These are phyloP conservation scores for Planococcus citri DNA, from an alignment of 1,140 invertebrate genomes.

Conservation along the genomic window DNA sequence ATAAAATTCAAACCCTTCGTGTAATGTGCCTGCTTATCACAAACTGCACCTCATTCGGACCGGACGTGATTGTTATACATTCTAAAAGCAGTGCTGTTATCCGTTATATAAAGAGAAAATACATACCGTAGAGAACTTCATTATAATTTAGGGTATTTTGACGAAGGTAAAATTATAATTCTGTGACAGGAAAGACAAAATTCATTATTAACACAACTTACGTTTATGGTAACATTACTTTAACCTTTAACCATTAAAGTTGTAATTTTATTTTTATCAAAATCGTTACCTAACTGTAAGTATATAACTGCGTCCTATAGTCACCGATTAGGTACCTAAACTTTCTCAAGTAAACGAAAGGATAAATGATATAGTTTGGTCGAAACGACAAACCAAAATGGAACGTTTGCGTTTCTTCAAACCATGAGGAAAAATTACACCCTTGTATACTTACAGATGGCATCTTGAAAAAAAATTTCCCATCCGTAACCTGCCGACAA, in stretches of 20 bases:
- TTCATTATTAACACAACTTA: neutral
- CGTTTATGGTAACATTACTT: neutral
- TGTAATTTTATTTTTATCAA: neutral
- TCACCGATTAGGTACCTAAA: too few species aligned
- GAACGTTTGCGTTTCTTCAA: too few species aligned
- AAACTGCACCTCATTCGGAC: neutral
- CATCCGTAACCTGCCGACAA: too few species aligned
- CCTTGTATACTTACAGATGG: too few species aligned
- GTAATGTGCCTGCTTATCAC: neutral
- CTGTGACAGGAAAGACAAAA: slow-evolving; percentile 6
- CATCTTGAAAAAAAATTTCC: too few species aligned
- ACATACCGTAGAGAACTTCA: neutral
- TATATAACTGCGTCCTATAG: too few species aligned
- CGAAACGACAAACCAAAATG: too few species aligned
- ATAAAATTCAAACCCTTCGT: slow-evolving; percentile 5
- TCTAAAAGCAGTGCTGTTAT: neutral
- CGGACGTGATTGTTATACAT: slow-evolving; percentile 6
- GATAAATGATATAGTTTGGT: too few species aligned
- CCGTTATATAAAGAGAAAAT: neutral
- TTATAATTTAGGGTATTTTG: slow-evolving; percentile 6
- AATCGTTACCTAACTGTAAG: neutral
- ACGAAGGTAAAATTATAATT: slow-evolving; percentile 1
- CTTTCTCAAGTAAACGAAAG: too few species aligned
- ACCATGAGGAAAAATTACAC: too few species aligned
- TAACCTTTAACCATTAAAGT: neutral